A percentile compares a stretch with the other conserved stretches of the same genome.
These are phyloP conservation scores for Neomorphus geoffroyi DNA, from an alignment of 2,797 vertebrate genomes.

Conservation along the genomic window DNA sequence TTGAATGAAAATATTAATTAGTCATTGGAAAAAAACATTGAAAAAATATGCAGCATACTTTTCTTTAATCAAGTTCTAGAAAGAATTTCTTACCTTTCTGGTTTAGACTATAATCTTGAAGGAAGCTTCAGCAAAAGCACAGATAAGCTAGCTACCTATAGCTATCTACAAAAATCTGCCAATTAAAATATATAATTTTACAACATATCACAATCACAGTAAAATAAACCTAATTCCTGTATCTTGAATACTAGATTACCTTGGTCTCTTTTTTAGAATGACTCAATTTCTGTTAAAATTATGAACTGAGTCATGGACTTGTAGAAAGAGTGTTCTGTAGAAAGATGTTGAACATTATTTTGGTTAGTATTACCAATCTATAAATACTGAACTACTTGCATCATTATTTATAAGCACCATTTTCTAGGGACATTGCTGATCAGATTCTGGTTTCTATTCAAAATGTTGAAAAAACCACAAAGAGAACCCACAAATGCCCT, in stretches of 20 bases:
- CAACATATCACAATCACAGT: not conserved
- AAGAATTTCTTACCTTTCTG: not conserved
- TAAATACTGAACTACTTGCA: not conserved
- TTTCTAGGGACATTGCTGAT: not conserved
- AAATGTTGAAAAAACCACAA: rapidly evolving
- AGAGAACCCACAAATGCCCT: not conserved
- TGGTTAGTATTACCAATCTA: not conserved
- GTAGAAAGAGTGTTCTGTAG: not conserved
- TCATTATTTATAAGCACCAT: not conserved
- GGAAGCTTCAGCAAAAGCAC: not conserved
- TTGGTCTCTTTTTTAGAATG: not conserved
- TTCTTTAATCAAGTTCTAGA: not conserved
- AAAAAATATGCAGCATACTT: not conserved
- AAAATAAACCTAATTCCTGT: not conserved
- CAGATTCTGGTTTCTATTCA: not conserved
- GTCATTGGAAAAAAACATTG: not conserved
- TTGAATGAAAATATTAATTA: not conserved
- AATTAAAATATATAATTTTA: not conserved
- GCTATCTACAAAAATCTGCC: not conserved
- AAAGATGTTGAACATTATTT: not conserved
- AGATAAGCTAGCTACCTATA: not conserved
- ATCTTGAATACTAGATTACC: not conserved
- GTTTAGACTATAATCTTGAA: not conserved
- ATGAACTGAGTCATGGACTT: not conserved
- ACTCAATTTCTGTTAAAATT: not conserved